A percentile compares a stretch with the other conserved stretches of the same genome.
phyloP scores from a whole-genome alignment of 2,113 vertebrate species.

The Brachyhypopomus gauderio region DNA sequence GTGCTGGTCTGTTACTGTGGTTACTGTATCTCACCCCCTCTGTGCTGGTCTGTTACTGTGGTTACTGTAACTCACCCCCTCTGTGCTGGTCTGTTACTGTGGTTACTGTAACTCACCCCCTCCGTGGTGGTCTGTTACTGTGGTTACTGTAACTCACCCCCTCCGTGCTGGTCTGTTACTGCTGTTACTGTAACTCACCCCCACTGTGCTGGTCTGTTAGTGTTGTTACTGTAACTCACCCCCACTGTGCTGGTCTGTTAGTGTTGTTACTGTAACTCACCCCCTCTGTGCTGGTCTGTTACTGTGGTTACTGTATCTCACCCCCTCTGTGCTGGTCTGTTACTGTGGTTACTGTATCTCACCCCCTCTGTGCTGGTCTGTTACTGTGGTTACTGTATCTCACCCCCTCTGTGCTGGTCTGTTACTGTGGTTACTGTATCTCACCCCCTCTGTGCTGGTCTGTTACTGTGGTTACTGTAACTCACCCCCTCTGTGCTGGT shows the following conservation, averaged over 20 bases:
- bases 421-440: slow-evolving; percentile 40
- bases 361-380: slow-evolving; percentile 87
- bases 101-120: slow-evolving; percentile 72
- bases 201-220: too few species aligned
- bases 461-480: slow-evolving; percentile 69
- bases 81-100: too few species aligned
- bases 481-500: background rate
- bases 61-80: background rate
- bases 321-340: too few species aligned
- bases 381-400: slow-evolving; percentile 63
- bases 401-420: too few species aligned
- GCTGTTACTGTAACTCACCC: slow-evolving; percentile 72
- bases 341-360: slow-evolving; percentile 54
- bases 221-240: slow-evolving; percentile 73
- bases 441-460: slow-evolving; percentile 87
- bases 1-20: too few species aligned
- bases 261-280: slow-evolving; percentile 69
- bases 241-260: too few species aligned
- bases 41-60: slow-evolving; percentile 73
- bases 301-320: slow-evolving; percentile 51
- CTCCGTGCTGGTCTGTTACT: too few species aligned
- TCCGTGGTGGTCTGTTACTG: too few species aligned
- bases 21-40: slow-evolving; percentile 80
- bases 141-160: slow-evolving; percentile 72
- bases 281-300: slow-evolving; percentile 83